Percentiles rank a stretch among this genome's conserved stretches.
Evolutionary conservation across 2,113 vertebrate species (phyloP).

Genomic region (Microtus montanus): DNA sequence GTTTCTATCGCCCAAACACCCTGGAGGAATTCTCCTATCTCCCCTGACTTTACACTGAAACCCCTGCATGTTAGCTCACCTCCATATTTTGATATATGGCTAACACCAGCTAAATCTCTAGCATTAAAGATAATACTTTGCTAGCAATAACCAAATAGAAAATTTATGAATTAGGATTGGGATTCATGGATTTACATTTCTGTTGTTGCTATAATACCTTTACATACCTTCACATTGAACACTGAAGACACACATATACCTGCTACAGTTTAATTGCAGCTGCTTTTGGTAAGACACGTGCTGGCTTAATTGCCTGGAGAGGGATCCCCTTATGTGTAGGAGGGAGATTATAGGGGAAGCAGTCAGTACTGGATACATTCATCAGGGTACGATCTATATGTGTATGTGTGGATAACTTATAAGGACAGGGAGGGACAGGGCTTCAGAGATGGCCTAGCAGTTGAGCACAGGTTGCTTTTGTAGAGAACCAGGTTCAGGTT

Average conservation of each 20-base stretch:
- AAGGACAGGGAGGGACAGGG: background rate
- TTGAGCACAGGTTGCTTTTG: background rate
- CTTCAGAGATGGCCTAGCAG: no score
- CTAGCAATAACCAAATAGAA: background rate
- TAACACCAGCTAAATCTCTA: background rate
- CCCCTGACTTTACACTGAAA: background rate
- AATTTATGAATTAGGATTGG: background rate
- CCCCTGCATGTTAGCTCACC: background rate
- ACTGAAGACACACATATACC: background rate
- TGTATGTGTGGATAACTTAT: background rate
- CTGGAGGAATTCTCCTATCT: background rate
- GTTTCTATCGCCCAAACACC: background rate
- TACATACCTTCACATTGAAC: background rate
- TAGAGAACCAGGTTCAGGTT: background rate
- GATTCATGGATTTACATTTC: background rate
- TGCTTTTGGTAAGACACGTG: background rate
- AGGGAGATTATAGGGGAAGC: background rate
- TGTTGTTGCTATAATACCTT: background rate
- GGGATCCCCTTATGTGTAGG: background rate
- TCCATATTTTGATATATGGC: background rate
- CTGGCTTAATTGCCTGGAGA: background rate
- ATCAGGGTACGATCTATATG: background rate
- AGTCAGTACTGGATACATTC: background rate
- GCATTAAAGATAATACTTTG: background rate
- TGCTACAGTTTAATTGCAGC: background rate